These are phyloP conservation scores for Danio rerio DNA, from an alignment of 2,113 vertebrate genomes.

Conservation along the genomic window GRCz12tu NC_133194.1:21560501-21561000, in stretches of 20 bases:
- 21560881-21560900: too few relatives aligned
- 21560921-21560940: too few relatives aligned
- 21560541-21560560: constrained; percentile 18
- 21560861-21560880: not conserved
- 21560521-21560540: not conserved
- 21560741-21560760: constrained; percentile 72
- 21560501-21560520: not conserved
- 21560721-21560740: constrained; percentile 77
- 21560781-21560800: constrained; percentile 94
- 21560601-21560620: not conserved
- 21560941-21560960: too few relatives aligned
- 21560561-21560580: constrained; percentile 5
- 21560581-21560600: not conserved
- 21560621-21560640: constrained; percentile 26
- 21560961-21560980: too few relatives aligned
- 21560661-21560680: constrained; percentile 56
- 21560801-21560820: constrained; percentile 96
- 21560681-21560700: constrained; percentile 75
- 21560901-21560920: too few relatives aligned
- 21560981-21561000: too few relatives aligned
- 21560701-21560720: constrained; percentile 85
- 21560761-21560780: constrained; percentile 97
- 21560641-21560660: not conserved
- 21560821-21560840: constrained; percentile 90
- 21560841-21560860: constrained; percentile 78